Base-by-base conservation (phyloP, 2,888 invertebrate genomes). In the Drosophila meridionalis region DNA sequence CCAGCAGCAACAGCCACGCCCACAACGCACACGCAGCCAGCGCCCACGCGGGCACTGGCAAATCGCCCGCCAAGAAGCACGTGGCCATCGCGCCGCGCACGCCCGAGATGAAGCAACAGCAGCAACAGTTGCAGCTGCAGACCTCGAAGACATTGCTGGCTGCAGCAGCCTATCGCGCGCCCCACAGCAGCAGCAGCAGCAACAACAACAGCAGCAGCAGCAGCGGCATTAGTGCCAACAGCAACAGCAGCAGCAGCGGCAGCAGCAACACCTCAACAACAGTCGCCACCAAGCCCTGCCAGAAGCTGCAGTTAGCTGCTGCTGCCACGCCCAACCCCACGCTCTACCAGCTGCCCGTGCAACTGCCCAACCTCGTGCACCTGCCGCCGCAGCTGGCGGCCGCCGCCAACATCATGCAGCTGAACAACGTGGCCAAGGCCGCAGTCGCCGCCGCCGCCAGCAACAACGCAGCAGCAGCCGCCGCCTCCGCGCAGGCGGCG, bases 301-400 rank as follows among this genome's bases (percentile, higher is more conserved):
- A 82, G 34, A 79, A 76, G 52, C 40, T 73, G 68, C 78, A 69
- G 50, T 69, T 72, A 1, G 53, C 64, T 26, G 74, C 81, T 48
- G 47, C 66, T 66, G 57, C 81, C 26, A 59, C 82, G 30, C 62
- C 89, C 26, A 90, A 79, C 48, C 82, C 91, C 4, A 73, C 95
- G 92, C 90, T 93, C 12, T 95, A 94, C 87, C 94, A 95, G 76
- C 94, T 95, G 91, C 95, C 95, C 2, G 93, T 95, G 53, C 94
- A 95, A 90, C 92, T 95, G 91, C 95, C 95, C 81, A 95, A 95
- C 93, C 93, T 95, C 71, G 94, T 95, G 78, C 95, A 95, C 93
- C 94, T 95, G 93, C 95, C 95, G 67, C 95, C 95, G 87, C 90
- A 95, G 67, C 93, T 95, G 92, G 93, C 95, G 6, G 88, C 90